Base-by-base conservation (phyloP, 2,888 invertebrate genomes). In the Agrenia bidenticulata region DNA sequence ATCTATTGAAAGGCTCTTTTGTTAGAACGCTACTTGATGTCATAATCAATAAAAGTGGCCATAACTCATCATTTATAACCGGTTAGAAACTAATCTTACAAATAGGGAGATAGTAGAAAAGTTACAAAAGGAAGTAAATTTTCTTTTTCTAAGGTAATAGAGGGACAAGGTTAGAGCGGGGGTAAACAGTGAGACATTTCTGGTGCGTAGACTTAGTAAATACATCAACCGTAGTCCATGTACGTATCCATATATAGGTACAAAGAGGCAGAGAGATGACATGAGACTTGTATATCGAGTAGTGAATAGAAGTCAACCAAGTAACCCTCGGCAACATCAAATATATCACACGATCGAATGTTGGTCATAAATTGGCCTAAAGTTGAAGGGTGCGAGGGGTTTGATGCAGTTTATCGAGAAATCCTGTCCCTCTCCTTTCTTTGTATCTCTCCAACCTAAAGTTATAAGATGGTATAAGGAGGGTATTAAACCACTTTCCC, bases 321-420 rank as follows among this genome's bases (percentile, higher is more conserved):
- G 41, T 41, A 60, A 50, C 50, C 50, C 51, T 59, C 54, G 59
- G 45, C 54, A 69, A 65, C 71, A 71, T 71, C 71, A 71, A 71
- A 71, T 71, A 71, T 71, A 71, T 71, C 71, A 71, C 66, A 63
- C 66, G 69, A 73, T 73, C 73, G 71, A 73, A 73, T 73, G 71
- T 70, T 69, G 72, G 73, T 69, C 72, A 73, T 73, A 73, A 72
- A 73, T 72, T 72, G 71, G 67, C 70, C 66, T 55, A 68, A 67
- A 70, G 65, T 70, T 70, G 70, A 70, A 69, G 73, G 72, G 72
- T 72, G 73, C 63, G 73, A 72, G 73, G 67, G 71, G 70, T 62
- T 71, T 66, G 61, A 64, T 70, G 61, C 70, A 68, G 70, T 70
- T 69, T 68, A 69, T 68, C 70, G 66, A 64, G 66, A 64, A 66